These are phyloP conservation scores for Perca fluviatilis DNA, from an alignment of 2,113 vertebrate species.

Conservation along the genomic window DNA sequence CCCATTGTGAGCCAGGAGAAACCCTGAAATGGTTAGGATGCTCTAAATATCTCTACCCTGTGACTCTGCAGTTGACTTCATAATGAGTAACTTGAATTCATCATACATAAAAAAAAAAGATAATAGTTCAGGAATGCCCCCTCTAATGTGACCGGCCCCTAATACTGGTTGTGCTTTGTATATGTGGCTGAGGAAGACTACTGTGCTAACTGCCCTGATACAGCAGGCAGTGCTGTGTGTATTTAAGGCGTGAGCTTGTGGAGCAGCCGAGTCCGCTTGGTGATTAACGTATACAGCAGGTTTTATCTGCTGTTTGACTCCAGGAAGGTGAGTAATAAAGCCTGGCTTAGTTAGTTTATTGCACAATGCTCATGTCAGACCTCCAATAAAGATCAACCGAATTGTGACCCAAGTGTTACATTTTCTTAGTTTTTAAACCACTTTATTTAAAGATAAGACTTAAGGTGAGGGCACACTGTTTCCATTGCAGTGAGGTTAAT, in stretches of 20 bases:
- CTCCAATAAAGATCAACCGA: background rate
- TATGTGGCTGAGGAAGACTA: background rate
- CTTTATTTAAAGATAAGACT: background rate
- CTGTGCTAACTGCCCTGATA: background rate
- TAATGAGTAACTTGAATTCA: conserved; percentile 2
- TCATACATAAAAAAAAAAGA: conserved; percentile 1
- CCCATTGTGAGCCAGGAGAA: no score
- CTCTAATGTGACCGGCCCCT: background rate
- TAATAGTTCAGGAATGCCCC: fast-evolving
- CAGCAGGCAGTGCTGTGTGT: conserved; percentile 29
- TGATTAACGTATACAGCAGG: conserved; percentile 15
- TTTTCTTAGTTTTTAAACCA: background rate
- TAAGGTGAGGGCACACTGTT: background rate
- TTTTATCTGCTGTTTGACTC: conserved; percentile 22
- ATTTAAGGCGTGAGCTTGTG: conserved; percentile 37
- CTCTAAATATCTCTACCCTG: background rate
- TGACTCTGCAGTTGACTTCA: background rate
- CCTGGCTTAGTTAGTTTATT: background rate
- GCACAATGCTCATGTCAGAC: background rate
- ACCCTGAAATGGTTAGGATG: no score
- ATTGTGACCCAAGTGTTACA: background rate
- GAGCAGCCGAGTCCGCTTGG: conserved; percentile 15
- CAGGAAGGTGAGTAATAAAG: background rate
- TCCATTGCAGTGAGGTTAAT: background rate
- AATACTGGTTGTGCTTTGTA: background rate